Evolutionary conservation across 2,888 invertebrate genomes (phyloP).

Genomic region (Ochlodes sylvanus): DNA sequence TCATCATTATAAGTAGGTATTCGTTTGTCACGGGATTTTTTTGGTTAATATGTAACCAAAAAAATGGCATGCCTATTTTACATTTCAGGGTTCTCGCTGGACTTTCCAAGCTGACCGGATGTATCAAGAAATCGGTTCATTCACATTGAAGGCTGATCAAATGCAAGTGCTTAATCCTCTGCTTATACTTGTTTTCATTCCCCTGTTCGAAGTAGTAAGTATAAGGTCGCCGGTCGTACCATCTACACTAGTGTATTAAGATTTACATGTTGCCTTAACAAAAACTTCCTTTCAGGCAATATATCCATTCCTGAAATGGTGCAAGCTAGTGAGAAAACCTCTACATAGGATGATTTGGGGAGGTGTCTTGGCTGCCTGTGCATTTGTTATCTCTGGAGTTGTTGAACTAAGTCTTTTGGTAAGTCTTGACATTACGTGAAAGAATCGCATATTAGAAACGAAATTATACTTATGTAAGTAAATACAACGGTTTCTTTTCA

Average conservation of each 20-base stretch:
- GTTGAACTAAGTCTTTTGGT: slow-evolving; percentile 92
- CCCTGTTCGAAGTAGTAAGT: slow-evolving; percentile 89
- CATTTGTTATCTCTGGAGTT: slow-evolving; percentile 95
- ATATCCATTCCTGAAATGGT: slow-evolving; percentile 91
- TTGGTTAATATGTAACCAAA: too few relatives aligned
- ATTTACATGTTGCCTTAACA: background rate
- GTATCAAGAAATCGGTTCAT: slow-evolving; percentile 91
- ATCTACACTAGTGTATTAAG: background rate
- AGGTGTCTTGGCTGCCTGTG: slow-evolving; percentile 92
- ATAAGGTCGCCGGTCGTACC: background rate
- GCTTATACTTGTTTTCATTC: slow-evolving; percentile 93
- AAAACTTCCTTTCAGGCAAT: slow-evolving; percentile 75
- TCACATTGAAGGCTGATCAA: slow-evolving; percentile 95
- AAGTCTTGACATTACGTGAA: slow-evolving; percentile 37
- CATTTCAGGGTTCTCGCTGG: slow-evolving; percentile 93
- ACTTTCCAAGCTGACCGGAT: slow-evolving; percentile 96
- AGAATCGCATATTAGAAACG: background rate
- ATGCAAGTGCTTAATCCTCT: slow-evolving; percentile 97
- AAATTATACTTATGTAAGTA: slow-evolving; percentile 16
- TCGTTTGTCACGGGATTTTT: too few relatives aligned
- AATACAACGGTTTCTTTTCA: slow-evolving; percentile 56
- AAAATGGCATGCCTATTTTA: background rate
- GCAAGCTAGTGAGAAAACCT: slow-evolving; percentile 89
- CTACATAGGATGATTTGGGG: slow-evolving; percentile 95
- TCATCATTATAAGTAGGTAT: too few relatives aligned